phyloP scores from a whole-genome alignment of 2,888 invertebrate genomes.

The Loripinus fragilis region DNA sequence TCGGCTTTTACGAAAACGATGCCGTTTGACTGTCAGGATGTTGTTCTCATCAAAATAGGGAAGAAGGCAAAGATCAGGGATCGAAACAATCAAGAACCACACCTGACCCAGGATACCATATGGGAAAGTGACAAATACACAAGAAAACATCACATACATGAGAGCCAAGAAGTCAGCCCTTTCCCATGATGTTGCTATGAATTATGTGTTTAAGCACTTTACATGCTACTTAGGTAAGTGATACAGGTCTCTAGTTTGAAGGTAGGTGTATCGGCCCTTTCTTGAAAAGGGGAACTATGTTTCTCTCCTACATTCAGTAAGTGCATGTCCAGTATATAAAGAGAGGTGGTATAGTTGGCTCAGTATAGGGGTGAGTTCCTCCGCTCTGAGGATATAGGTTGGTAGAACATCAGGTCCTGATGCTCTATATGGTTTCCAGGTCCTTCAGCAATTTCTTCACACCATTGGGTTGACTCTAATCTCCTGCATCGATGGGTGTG shows the following conservation, averaged over 20 bases:
- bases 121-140: too few relatives aligned
- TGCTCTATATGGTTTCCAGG: background rate
- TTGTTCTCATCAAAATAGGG: constrained; percentile 9
- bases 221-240: background rate
- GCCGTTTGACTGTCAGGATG: background rate
- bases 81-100: too few relatives aligned
- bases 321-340: background rate
- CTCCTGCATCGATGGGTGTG: too few relatives aligned
- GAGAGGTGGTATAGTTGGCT: background rate
- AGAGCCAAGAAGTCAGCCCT: too few relatives aligned
- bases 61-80: too few relatives aligned
- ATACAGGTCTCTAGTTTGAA: constrained; percentile 7
- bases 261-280: background rate
- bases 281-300: constrained; percentile 8
- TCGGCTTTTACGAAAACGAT: background rate
- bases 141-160: too few relatives aligned
- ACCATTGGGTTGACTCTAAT: too few relatives aligned
- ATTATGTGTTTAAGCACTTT: constrained; percentile 11
- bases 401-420: background rate
- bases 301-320: constrained; percentile 2
- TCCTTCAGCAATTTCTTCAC: background rate
- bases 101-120: too few relatives aligned
- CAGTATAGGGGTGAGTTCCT: background rate
- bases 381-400: too few relatives aligned
- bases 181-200: constrained; percentile 16